phyloP scores from a whole-genome alignment of 2,888 invertebrate species.

The Scotopteryx bipunctaria region DNA sequence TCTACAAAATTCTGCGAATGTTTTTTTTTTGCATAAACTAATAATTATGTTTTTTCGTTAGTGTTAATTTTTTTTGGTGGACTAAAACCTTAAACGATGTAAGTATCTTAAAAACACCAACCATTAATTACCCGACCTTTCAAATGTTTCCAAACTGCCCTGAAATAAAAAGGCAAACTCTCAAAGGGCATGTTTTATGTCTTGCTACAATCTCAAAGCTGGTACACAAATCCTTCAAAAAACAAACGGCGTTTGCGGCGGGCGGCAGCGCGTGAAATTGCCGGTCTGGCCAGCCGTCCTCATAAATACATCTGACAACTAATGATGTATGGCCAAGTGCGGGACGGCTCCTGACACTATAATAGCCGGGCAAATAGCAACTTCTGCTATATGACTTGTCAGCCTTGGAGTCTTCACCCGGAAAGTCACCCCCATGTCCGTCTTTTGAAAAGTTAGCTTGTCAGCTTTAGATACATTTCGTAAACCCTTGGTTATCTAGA shows the following conservation, averaged over 20 bases:
- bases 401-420: not conserved
- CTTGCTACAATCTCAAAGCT: constrained; percentile 6
- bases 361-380: constrained; percentile 20
- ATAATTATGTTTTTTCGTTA: too few species aligned
- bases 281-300: constrained; percentile 24
- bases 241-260: constrained; percentile 27
- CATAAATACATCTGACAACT: constrained; percentile 48
- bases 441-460: too few species aligned
- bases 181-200: not conserved
- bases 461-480: too few species aligned
- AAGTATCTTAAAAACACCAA: too few species aligned
- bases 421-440: not conserved
- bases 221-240: constrained; percentile 30
- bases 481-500: too few species aligned
- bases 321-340: constrained; percentile 43
- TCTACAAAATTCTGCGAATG: too few species aligned
- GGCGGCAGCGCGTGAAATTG: constrained; percentile 44
- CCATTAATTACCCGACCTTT: too few species aligned
- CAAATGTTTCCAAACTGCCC: too few species aligned
- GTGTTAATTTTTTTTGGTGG: too few species aligned
- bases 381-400: constrained; percentile 12
- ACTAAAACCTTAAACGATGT: too few species aligned
- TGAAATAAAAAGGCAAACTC: too few species aligned
- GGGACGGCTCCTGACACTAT: constrained; percentile 23
- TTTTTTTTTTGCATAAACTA: too few species aligned